Conservation (phyloP, 1,140 invertebrate species). For the Rhyacophila brunnea region DNA sequence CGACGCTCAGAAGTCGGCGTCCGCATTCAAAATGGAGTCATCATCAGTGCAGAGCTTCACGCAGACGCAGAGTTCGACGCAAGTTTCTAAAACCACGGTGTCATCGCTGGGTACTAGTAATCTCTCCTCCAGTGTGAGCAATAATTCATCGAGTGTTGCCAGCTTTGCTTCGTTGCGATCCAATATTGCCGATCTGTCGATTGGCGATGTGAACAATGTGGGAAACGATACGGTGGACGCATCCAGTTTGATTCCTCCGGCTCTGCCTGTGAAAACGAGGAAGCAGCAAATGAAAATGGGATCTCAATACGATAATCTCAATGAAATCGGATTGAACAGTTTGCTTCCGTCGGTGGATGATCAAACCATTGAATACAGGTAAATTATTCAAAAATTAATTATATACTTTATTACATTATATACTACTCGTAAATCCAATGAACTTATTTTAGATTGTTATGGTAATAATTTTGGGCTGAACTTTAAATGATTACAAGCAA, state of each 20-base stretch:
- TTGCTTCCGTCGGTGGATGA: slow-evolving; percentile 22
- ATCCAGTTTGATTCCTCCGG: slow-evolving; percentile 41
- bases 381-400: too few relatives aligned
- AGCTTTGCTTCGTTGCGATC: not conserved
- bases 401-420: not conserved
- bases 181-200: not conserved
- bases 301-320: slow-evolving; percentile 20
- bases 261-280: slow-evolving; percentile 51
- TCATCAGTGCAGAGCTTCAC: slow-evolving; percentile 60
- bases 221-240: slow-evolving; percentile 17
- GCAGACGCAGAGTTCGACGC: slow-evolving; percentile 41
- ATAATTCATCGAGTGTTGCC: slow-evolving; percentile 3
- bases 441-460: too few relatives aligned
- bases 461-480: too few relatives aligned
- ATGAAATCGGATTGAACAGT: slow-evolving; percentile 10
- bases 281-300: slow-evolving; percentile 12
- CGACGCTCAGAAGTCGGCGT: not conserved
- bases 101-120: slow-evolving; percentile 12
- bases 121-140: slow-evolving; percentile 3
- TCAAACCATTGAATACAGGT: slow-evolving; percentile 29
- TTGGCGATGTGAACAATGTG: slow-evolving; percentile 7
- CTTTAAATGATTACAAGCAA: too few relatives aligned
- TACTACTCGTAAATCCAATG: too few relatives aligned
- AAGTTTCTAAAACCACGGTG: slow-evolving; percentile 11
- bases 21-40: slow-evolving; percentile 45